phyloP scores from a whole-genome alignment of 2,888 invertebrate species.

The Apamea sordens region DNA sequence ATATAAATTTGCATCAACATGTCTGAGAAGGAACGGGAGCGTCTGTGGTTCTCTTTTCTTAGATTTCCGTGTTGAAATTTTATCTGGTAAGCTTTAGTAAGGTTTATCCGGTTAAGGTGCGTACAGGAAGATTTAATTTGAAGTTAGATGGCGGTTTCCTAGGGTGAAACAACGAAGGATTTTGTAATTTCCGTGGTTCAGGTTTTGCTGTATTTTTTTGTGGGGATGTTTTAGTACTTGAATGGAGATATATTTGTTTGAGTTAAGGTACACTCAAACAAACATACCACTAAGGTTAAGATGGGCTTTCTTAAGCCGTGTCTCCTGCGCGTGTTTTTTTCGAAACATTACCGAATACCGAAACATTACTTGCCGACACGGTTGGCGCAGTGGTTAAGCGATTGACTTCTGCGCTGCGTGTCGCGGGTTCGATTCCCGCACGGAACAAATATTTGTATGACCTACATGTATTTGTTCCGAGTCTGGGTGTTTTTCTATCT shows the following conservation, averaged over 20 bases:
- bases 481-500: too few relatives aligned
- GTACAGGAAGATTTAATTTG: slow-evolving; percentile 35
- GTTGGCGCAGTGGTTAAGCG: too few relatives aligned
- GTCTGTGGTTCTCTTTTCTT: slow-evolving; percentile 56
- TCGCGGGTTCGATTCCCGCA: too few relatives aligned
- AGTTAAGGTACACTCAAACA: too few relatives aligned
- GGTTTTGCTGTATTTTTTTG: slow-evolving; percentile 7
- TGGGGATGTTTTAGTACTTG: not conserved
- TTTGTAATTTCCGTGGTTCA: slow-evolving; percentile 14
- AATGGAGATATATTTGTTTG: not conserved
- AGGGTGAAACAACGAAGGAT: slow-evolving; percentile 19
- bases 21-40: slow-evolving; percentile 58
- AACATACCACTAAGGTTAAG: too few relatives aligned
- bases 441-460: too few relatives aligned
- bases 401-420: too few relatives aligned
- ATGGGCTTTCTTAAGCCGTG: too few relatives aligned
- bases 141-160: slow-evolving; percentile 34
- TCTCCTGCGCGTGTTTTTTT: too few relatives aligned
- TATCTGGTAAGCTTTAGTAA: slow-evolving; percentile 44
- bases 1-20: slow-evolving; percentile 66
- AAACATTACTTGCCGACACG: too few relatives aligned
- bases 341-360: too few relatives aligned
- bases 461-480: too few relatives aligned
- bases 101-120: slow-evolving; percentile 29
- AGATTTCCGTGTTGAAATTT: slow-evolving; percentile 59